A percentile compares a stretch with the other conserved stretches of the same genome.
phyloP scores from a whole-genome alignment of 1,140 invertebrate species.

The Drosophila takahashii region DNA sequence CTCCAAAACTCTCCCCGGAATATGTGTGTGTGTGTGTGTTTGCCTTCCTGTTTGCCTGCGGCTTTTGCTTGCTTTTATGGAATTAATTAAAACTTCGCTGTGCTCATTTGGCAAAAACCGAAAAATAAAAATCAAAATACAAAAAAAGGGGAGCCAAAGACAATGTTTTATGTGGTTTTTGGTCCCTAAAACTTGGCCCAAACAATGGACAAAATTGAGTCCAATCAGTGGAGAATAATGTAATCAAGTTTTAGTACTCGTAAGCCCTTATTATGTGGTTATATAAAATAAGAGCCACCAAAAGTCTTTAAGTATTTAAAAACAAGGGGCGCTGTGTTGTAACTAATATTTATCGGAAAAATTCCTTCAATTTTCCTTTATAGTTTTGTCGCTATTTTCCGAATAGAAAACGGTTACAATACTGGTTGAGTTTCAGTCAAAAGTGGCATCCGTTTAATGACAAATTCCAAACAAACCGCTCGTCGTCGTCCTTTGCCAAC shows the following conservation, averaged over 20 bases:
- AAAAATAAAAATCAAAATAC: constrained; percentile 37
- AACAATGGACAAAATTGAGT: constrained; percentile 29
- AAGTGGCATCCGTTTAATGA: constrained; percentile 67
- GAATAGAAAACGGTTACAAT: not conserved
- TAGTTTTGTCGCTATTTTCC: not conserved
- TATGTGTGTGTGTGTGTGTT: constrained; percentile 40
- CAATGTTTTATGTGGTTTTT: constrained; percentile 43
- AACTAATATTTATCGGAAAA: not conserved
- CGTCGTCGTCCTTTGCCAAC: constrained; percentile 11
- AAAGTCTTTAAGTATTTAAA: not conserved
- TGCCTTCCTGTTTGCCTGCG: constrained; percentile 69
- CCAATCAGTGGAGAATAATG: constrained; percentile 39
- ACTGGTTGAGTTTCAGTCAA: not conserved
- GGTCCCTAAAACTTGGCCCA: constrained; percentile 39
- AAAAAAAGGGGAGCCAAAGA: constrained; percentile 20
- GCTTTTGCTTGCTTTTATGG: constrained; percentile 76
- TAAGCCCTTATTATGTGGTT: constrained; percentile 1
- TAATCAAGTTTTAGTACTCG: constrained; percentile 3
- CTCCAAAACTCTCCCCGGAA: constrained; percentile 12
- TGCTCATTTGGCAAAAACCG: constrained; percentile 50
- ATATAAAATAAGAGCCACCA: too few species aligned
- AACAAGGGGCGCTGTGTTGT: too few species aligned
- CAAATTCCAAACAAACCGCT: constrained; percentile 63
- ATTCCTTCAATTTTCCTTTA: not conserved
- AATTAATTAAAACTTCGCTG: constrained; percentile 78